Base-by-base conservation (phyloP, 2,113 vertebrate genomes). In the Oostethus manadensis region DNA sequence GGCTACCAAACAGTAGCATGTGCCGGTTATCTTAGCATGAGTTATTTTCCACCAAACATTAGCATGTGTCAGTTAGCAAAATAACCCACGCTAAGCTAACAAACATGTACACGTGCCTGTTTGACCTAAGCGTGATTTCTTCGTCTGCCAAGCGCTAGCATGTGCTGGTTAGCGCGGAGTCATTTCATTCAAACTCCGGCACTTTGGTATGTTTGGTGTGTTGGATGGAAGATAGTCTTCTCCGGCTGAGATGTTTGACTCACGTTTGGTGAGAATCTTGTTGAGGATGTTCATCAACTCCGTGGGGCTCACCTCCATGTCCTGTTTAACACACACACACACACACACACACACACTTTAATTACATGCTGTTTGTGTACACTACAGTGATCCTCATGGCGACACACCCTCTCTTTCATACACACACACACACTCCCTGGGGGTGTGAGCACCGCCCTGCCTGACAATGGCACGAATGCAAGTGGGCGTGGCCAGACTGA, bases 271-370 rank as follows among this genome's bases (percentile, higher is more conserved):
- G 2, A 97, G 38, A 15, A 97, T 84, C 80, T 86, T 94, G 92
- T 98, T 98, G 62, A 99, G 90, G 76, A 97, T 95, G 60, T 89
- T 67, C 90, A 87, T 94, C 18, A 99, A 88, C 73, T 97, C 93
- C 0, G 44, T 82, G 42, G 97, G 91, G 23, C 87, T 92, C 58
- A 98, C 93, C 80, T 96, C 94, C 95, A 98, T 93, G 86, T 96
- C 93, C 94, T 95, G 64, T 1, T 3, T 68, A 18, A 0, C 43
- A 63, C 47, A 64, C 63, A 61, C 26, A 64, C 50, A 67, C 51
- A 60, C 49, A 62, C 60, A 73, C 56, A 63, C 54, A 68, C 55
- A 64, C 53, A 64, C 17, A 63, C 14, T 13, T 42, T 42, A 42
- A 42, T 10, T 40, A 40, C 38, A 40, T 14, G 6, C 38, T 42